Base-by-base conservation (phyloP, 1,140 invertebrate species). In the Andrena cerasifolii region DNA sequence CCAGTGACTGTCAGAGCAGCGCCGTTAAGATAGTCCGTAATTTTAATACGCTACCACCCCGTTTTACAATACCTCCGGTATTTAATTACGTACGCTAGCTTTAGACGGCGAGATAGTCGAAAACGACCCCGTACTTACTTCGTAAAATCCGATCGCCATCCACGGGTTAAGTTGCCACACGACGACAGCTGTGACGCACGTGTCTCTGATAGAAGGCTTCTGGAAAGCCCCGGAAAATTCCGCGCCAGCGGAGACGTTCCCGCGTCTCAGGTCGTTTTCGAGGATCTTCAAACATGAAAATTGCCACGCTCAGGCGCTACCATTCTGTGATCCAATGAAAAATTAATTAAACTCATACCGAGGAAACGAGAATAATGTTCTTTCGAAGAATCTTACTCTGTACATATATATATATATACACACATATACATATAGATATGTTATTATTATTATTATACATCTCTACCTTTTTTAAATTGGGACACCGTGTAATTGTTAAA, bases 271-370 rank as follows among this genome's bases (percentile, higher is more conserved):
- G 72, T 76, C 70, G 58, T 80, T 88, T 87, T 86, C 86, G 83
- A 82, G 66, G 70, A 81, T 88, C 79, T 84, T 75, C 51, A 10
- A 79, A 78, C 63, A 77, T 74, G 72, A 79, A 87, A 85, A 87
- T 88, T 84, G 87, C 83, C 86, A 88, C 73, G 87, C 86, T 90
- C 89, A 87, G 81, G 87, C 86, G 88, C 87, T 90, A 90, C 82
- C 76, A 88, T 87, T 89, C 89, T 90, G 89, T 90, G 88, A 90
- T 90, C 84, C 82, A 86, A 89, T 78, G 61, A 87, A 86, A 86
- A 86, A 82, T 78, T 77, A 83, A 86, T 74, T 62, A 67, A 79
- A 80, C 74, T 82, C 80, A 78, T 72, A 75, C 65, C 72, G 78
- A 82, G 58, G 68, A 84, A 80, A 62, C 68, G 43, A 58, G 73